A percentile compares a stretch with the other conserved stretches of the same genome.
Evolutionary conservation across 92 coral and sea anemone genomes (phyloP).

Genomic region (Phenganax subtilis): DNA sequence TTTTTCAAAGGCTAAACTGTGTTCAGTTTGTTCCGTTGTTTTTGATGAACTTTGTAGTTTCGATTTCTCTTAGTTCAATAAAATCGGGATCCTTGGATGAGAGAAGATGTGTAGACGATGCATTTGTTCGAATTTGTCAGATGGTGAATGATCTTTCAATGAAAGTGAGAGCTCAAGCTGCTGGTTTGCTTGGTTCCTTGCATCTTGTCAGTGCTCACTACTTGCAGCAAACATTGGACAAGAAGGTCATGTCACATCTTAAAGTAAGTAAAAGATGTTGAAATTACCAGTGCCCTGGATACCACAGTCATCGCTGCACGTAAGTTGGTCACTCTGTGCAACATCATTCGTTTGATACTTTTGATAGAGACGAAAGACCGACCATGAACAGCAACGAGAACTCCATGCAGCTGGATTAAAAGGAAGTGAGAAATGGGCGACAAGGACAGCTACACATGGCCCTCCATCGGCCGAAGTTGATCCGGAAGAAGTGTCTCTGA

Average conservation of each 20-base stretch:
- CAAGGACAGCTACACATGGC: slow-evolving; percentile 69
- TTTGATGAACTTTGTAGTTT: background rate
- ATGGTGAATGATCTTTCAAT: slow-evolving; percentile 96
- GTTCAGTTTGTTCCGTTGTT: too few species aligned
- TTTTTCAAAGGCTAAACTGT: too few species aligned
- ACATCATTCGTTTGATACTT: background rate
- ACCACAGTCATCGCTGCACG: background rate
- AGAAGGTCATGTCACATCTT: slow-evolving; percentile 93
- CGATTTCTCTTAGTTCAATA: slow-evolving; percentile 52
- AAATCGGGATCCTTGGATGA: slow-evolving; percentile 71
- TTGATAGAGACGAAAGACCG: slow-evolving; percentile 79
- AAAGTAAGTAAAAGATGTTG: slow-evolving; percentile 50
- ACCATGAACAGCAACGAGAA: slow-evolving; percentile 87
- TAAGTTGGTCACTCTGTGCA: too few species aligned
- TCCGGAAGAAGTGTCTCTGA: slow-evolving; percentile 86
- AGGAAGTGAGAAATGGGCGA: slow-evolving; percentile 62
- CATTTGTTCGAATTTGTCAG: slow-evolving; percentile 88
- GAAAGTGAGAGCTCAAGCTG: slow-evolving; percentile 92
- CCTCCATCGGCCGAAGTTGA: slow-evolving; percentile 56
- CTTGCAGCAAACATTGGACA: slow-evolving; percentile 90
- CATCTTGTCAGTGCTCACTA: slow-evolving; percentile 88
- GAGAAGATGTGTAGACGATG: slow-evolving; percentile 82
- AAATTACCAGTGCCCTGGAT: background rate
- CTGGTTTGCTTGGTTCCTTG: slow-evolving; percentile 81
- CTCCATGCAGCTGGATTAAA: slow-evolving; percentile 81